These are phyloP conservation scores for Percopsis omiscomaycus DNA, from an alignment of 2,797 vertebrate genomes.

Conservation along the genomic window DNA sequence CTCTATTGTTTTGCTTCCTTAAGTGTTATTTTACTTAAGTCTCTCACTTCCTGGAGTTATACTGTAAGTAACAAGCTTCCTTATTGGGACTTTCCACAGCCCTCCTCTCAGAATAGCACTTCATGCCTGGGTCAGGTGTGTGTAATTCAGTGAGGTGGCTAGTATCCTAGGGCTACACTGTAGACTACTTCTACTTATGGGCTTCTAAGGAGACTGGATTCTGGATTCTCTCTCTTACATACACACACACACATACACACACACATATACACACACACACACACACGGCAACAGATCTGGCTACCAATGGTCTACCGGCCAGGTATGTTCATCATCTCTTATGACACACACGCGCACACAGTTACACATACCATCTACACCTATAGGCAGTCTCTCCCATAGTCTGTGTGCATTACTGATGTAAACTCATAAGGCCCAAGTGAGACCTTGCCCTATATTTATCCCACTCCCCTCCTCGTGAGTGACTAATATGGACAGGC, in stretches of 20 bases:
- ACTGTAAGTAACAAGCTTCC: slow-evolving; percentile 18
- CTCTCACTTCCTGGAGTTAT: slow-evolving; percentile 8
- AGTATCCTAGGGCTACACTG: not conserved
- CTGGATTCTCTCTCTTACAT: not conserved
- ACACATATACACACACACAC: not conserved
- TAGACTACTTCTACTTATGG: not conserved
- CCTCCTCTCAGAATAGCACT: slow-evolving; percentile 42
- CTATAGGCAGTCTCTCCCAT: slow-evolving; percentile 28
- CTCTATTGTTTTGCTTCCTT: not conserved
- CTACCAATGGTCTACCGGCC: not conserved
- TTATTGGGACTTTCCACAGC: slow-evolving; percentile 11
- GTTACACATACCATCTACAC: slow-evolving; percentile 4
- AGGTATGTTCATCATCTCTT: slow-evolving; percentile 2
- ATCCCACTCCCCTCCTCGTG: slow-evolving; percentile 67
- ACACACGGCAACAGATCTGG: not conserved
- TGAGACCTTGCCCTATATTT: slow-evolving; percentile 76
- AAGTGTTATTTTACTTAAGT: not conserved
- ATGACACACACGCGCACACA: not conserved
- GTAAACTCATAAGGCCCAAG: slow-evolving; percentile 65
- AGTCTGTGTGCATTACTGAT: slow-evolving; percentile 32
- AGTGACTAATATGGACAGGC: slow-evolving; percentile 79
- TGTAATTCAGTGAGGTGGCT: slow-evolving; percentile 23
- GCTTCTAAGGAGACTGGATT: slow-evolving; percentile 4
- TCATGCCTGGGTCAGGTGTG: slow-evolving; percentile 24
- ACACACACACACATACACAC: too few relatives aligned